Evolutionary conservation across 1,140 invertebrate species (phyloP).

Genomic region (Tetranychus urticae): DNA sequence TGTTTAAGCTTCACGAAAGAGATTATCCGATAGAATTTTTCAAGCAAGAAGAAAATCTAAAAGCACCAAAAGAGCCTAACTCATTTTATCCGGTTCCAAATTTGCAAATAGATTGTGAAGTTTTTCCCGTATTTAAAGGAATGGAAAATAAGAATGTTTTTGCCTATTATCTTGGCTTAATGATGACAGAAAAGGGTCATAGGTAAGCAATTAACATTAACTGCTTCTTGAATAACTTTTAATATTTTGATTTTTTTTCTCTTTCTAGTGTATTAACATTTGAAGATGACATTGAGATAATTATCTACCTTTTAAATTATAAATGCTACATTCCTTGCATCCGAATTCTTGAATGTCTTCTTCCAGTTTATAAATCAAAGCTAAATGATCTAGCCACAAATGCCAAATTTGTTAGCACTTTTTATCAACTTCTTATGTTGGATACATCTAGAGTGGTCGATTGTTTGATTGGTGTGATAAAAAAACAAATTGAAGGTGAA

Average conservation of each 20-base stretch:
- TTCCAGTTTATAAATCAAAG: constrained; percentile 3
- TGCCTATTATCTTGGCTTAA: constrained; percentile 4
- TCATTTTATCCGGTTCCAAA: constrained; percentile 1
- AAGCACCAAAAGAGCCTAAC: neutral
- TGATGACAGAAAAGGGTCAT: constrained; percentile 6
- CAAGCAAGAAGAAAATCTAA: neutral
- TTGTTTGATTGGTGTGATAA: neutral
- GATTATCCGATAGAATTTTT: neutral
- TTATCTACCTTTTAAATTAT: neutral
- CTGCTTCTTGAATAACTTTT: neutral
- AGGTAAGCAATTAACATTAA: neutral
- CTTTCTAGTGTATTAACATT: neutral
- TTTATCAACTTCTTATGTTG: neutral
- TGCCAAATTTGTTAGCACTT: neutral
- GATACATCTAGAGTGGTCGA: neutral
- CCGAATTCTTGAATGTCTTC: constrained; percentile 1
- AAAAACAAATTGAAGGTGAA: neutral
- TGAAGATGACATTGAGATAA: neutral
- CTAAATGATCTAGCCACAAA: neutral
- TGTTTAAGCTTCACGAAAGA: constrained; percentile 2
- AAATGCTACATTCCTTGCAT: constrained; percentile 1
- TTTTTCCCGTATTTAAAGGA: constrained; percentile 1
- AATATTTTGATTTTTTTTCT: neutral
- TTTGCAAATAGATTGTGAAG: constrained; percentile 1
- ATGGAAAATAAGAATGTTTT: constrained; percentile 2